Evolutionary conservation across 2,113 vertebrate genomes (phyloP), one percentile per base, ranked within the genome.

Genomic region (Rhinichthys klamathensis): DNA sequence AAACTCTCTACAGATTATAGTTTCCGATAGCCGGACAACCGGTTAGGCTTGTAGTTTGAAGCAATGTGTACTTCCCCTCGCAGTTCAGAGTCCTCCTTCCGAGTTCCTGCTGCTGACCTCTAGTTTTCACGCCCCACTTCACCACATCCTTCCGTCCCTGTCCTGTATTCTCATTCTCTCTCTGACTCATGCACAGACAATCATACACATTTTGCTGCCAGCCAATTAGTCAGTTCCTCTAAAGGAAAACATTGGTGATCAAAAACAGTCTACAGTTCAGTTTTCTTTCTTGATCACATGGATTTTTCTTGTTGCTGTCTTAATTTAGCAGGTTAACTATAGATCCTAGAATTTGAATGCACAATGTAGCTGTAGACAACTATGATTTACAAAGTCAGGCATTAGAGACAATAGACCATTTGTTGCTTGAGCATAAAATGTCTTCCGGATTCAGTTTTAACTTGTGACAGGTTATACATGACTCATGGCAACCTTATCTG

Each of bases 21-120:
- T 30, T 78, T 84, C 73, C 83, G 30, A 75, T 38, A 35, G 73
- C 83, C 44, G 73, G 83, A 84, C 9, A 23, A 46, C 58, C 44
- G 73, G 73, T 76, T 65, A 76, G 27, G 27, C 41, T 67, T 25
- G 21, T 67, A 65, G 75, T 87, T 89, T 83, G 87, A 78, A 90
- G 23, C 87, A 78, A 30, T 85, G 35, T 87, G 79, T 90, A 87
- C 90, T 90, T 90, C 86, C 1, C 86, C 90, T 87, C 84, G 78
- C 89, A 79, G 25, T 79, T 79, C 65, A 58, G 46, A 87, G 61
- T 32, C 65, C 73, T 67, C 46, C 89, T 92, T 92, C 91, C 90
- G 88, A 91, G 92, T 93, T 93, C 92, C 91, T 90, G 90, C 92
- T 92, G 86, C 90, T 94, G 94, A 95, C 92, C 93, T 93, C 91